Base-by-base conservation (phyloP, 2,113 vertebrate genomes). In the Chitala chitala region DNA sequence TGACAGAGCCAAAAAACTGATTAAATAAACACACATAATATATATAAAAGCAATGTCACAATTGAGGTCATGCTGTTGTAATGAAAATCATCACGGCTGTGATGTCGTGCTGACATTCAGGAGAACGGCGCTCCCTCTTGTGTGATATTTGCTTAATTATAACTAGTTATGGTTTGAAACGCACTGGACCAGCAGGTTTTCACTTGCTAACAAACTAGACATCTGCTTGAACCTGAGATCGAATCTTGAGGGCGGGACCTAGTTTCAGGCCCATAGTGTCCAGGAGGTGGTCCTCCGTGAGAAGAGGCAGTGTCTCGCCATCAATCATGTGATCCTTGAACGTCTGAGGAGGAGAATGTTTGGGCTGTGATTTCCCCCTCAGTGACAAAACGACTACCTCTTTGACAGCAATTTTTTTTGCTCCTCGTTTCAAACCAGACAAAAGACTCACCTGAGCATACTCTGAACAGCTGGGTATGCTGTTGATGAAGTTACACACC, bases 271-370 rank as follows among this genome's bases (percentile, higher is more conserved):
- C 95, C 86, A 99, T 87, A 17, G 93, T 96, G 75, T 94, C 94
- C 78, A 97, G 87, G 53, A 99, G 94, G 81, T 99, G 97, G 48
- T 96, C 94, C 78, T 99, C 96, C 75, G 96, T 96, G 64, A 99
- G 91, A 13, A 99, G 87, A 0, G 94, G 96, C 72, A 99, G 87
- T 0, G 94, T 98, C 89, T 96, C 93, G 71, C 97, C 97, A 63
- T 99, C 96, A 74, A 99, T 98, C 81, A 93, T 91, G 4, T 99
- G 96, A 63, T 98, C 95, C 85, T 95, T 97, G 85, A 99, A 99
- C 1, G 88, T 83, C 97, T 91, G 74, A 48, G 76, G 20, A 44
- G 36, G 51, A 48, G 50, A 77, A 78, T 63, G 29, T 40, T 3
- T 22, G 50, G 22, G 69, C 4, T 53, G 76, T 50, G 50, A 53